Evolutionary conservation across 2,797 vertebrate species (phyloP).

Genomic region (Pseudochirops corinnae): DNA sequence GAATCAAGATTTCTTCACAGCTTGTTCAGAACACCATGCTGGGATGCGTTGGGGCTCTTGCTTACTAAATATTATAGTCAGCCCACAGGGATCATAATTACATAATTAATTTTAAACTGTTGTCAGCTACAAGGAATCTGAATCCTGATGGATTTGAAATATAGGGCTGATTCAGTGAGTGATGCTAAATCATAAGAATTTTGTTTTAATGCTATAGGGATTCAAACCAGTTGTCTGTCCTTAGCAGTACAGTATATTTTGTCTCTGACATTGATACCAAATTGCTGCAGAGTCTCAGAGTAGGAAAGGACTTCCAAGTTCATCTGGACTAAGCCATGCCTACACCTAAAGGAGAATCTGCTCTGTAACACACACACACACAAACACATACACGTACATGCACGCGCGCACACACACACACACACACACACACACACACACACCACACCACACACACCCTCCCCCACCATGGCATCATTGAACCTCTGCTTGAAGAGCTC

Average conservation of each 20-base stretch:
- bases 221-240: not conserved
- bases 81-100: not conserved
- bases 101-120: not conserved
- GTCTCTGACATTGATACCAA: rapidly evolving
- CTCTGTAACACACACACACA: not conserved
- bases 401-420: too few species aligned
- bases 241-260: not conserved
- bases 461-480: not conserved
- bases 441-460: too few species aligned
- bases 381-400: too few species aligned
- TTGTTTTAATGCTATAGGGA: not conserved
- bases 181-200: slow-evolving; percentile 19
- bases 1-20: not conserved
- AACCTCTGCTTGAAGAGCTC: not conserved
- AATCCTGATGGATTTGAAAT: not conserved
- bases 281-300: not conserved
- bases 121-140: too few species aligned
- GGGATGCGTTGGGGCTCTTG: not conserved
- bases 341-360: not conserved
- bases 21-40: not conserved
- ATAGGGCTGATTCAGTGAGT: not conserved
- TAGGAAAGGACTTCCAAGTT: not conserved
- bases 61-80: not conserved
- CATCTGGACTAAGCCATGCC: not conserved
- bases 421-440: too few species aligned